A percentile compares a stretch with the other conserved stretches of the same genome.
Evolutionary conservation across 2,113 vertebrate species (phyloP).

Genomic region (Rana temporaria): DNA sequence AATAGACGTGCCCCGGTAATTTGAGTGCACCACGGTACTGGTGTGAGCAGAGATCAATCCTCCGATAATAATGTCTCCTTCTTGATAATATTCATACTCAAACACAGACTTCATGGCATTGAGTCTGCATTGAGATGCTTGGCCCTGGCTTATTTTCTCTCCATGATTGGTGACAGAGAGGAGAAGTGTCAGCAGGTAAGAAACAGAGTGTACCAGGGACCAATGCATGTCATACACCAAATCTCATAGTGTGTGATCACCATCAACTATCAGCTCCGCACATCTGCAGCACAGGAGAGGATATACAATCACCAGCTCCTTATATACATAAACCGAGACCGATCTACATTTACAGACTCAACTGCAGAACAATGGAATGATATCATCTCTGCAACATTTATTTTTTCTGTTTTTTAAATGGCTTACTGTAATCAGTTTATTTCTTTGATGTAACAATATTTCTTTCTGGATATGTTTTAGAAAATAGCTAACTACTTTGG

Average conservation of each 20-base stretch:
- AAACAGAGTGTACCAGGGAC: not conserved
- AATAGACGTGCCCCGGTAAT: not conserved
- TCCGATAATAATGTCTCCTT: slow-evolving; percentile 20
- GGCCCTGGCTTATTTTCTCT: not conserved
- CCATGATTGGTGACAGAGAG: not conserved
- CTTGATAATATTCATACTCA: slow-evolving; percentile 4
- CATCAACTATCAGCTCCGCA: not conserved
- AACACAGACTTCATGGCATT: not conserved
- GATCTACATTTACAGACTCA: too few species aligned
- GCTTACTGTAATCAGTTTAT: too few species aligned
- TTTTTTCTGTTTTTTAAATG: too few species aligned
- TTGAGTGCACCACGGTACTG: not conserved
- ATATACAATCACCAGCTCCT: not conserved
- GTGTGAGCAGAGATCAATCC: not conserved
- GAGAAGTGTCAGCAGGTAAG: not conserved
- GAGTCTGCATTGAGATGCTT: not conserved
- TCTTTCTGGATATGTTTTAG: too few species aligned
- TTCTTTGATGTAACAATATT: too few species aligned
- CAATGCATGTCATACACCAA: not conserved
- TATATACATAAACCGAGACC: too few species aligned
- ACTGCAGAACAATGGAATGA: too few species aligned
- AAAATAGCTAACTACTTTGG: too few species aligned
- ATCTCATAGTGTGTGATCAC: not conserved
- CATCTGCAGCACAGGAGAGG: not conserved
- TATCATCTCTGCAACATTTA: too few species aligned